Conservation (phyloP, 2,113 vertebrate species). For the Rhynchomys soricoides region DNA sequence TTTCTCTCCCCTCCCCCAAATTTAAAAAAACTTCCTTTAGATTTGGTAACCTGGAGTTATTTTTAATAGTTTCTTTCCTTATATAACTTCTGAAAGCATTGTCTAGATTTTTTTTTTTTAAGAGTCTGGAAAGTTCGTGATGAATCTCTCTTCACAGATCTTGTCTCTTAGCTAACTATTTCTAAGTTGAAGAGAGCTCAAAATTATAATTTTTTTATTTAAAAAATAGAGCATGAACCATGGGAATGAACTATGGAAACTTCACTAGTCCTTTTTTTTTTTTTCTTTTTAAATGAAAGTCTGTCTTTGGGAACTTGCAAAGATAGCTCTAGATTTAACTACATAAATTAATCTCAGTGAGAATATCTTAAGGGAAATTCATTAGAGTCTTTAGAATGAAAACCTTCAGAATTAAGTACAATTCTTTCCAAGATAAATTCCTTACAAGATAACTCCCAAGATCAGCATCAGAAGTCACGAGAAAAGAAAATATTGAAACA, state of each 20-base stretch:
- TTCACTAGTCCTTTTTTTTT: slow-evolving; percentile 3
- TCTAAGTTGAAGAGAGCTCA: slow-evolving; percentile 25
- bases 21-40: not conserved
- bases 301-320: not conserved
- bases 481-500: slow-evolving; percentile 11
- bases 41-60: slow-evolving; percentile 37
- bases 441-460: not conserved
- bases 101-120: not conserved
- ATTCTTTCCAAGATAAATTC: not conserved
- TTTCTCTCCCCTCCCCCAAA: not conserved
- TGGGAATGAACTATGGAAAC: not conserved
- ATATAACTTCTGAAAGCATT: slow-evolving; percentile 23
- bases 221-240: not conserved
- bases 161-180: slow-evolving; percentile 23
- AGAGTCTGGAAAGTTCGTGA: not conserved
- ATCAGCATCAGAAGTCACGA: not conserved
- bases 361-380: slow-evolving; percentile 21
- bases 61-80: slow-evolving; percentile 61
- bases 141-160: slow-evolving; percentile 26
- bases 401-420: not conserved
- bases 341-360: not conserved
- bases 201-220: slow-evolving; percentile 17
- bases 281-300: not conserved
- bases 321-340: not conserved
- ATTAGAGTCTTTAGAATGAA: slow-evolving; percentile 7